Percentiles rank a stretch among this genome's conserved stretches.
phyloP scores from a whole-genome alignment of 2,797 vertebrate genomes.

The Danio jaintianensis region DNA sequence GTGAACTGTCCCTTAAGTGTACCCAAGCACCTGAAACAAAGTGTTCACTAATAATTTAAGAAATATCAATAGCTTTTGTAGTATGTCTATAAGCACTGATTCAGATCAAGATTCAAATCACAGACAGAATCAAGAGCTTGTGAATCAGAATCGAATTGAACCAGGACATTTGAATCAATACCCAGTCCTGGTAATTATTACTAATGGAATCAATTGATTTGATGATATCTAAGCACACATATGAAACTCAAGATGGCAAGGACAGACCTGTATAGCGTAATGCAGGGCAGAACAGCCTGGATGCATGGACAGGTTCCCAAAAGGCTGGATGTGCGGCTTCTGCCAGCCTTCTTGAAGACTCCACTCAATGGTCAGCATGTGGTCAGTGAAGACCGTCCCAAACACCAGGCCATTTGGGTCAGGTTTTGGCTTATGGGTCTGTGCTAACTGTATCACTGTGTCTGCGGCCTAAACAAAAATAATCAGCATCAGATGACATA shows the following conservation, averaged over 20 bases:
- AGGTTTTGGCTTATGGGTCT: constrained; percentile 76
- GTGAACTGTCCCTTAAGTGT: too few relatives aligned
- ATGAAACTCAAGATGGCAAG: not conserved
- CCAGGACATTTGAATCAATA: too few relatives aligned
- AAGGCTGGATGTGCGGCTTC: constrained; percentile 83
- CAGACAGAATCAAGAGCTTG: too few relatives aligned
- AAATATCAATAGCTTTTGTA: too few relatives aligned
- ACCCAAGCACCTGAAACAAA: too few relatives aligned
- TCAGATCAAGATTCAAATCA: too few relatives aligned
- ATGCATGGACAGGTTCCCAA: constrained; percentile 86
- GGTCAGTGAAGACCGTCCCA: constrained; percentile 88
- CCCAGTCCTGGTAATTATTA: not conserved
- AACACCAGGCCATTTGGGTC: constrained; percentile 77
- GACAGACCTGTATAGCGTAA: constrained; percentile 86
- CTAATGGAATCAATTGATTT: not conserved
- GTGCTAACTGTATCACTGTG: constrained; percentile 79
- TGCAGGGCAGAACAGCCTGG: constrained; percentile 85
- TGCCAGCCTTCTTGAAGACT: constrained; percentile 84
- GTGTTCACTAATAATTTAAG: too few relatives aligned
- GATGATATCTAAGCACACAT: constrained; percentile 5
- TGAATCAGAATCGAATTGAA: too few relatives aligned
- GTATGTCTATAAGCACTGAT: too few relatives aligned
- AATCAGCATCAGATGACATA: constrained; percentile 10
- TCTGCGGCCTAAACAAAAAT: constrained; percentile 80
- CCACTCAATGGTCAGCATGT: constrained; percentile 92